phyloP scores from a whole-genome alignment of 2,113 vertebrate species.

The Muscicapa adusta region DNA sequence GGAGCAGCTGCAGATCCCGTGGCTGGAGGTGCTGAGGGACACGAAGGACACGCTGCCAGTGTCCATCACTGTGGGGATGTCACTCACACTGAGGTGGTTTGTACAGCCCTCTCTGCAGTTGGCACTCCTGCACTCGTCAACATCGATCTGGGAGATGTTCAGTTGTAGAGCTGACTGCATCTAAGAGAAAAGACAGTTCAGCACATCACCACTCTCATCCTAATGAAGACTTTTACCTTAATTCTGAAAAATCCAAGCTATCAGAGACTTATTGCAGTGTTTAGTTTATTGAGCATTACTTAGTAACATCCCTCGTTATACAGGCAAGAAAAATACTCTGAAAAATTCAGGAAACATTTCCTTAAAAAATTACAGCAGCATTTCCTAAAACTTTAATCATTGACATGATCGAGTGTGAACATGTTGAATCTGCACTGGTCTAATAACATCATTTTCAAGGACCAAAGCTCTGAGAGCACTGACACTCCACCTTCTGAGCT shows the following conservation, averaged over 20 bases:
- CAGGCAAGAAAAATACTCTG: not conserved
- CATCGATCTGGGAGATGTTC: conserved; percentile 75
- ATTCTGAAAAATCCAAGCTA: not conserved
- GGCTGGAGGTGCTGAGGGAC: conserved; percentile 69
- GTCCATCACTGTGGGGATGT: conserved; percentile 75
- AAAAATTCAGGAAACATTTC: not conserved
- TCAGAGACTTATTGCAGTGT: not conserved
- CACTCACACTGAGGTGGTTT: conserved; percentile 63
- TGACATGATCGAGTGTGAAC: not conserved
- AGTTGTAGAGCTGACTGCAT: conserved; percentile 81
- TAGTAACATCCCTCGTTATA: not conserved
- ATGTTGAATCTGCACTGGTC: not conserved
- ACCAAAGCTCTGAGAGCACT: not conserved
- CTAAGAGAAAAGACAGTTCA: conserved; percentile 48
- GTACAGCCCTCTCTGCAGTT: conserved; percentile 73
- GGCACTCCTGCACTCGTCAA: conserved; percentile 77
- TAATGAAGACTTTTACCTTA: not conserved
- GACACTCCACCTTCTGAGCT: not conserved
- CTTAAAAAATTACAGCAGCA: not conserved
- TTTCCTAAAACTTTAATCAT: not conserved
- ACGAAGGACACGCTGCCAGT: conserved; percentile 76
- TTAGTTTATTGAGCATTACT: not conserved
- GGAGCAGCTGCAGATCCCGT: conserved; percentile 68
- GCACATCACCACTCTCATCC: not conserved
- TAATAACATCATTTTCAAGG: not conserved